phyloP scores from a whole-genome alignment of 2,113 vertebrate species.

The Silurus glanis region DNA sequence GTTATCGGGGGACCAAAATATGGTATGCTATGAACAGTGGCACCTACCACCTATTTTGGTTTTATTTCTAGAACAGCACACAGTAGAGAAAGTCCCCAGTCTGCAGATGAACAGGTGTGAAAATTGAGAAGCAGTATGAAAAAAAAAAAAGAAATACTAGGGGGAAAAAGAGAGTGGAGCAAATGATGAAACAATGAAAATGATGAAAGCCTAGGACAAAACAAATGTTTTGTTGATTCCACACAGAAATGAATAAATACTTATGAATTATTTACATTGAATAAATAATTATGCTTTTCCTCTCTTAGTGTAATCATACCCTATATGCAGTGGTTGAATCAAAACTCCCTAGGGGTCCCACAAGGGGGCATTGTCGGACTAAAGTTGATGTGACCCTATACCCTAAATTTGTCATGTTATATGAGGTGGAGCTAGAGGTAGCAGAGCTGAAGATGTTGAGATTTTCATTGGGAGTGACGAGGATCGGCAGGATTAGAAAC shows the following conservation, averaged over 20 bases:
- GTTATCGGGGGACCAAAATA: not conserved
- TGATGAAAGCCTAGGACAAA: conserved; percentile 28
- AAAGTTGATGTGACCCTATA: not conserved
- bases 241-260: not conserved
- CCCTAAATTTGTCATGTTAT: not conserved
- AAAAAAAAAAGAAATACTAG: not conserved
- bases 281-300: not conserved
- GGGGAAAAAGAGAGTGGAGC: not conserved
- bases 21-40: not conserved
- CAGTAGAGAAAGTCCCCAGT: conserved; percentile 25
- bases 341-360: conserved; percentile 2
- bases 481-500: no score
- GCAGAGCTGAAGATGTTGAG: no score
- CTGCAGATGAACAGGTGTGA: conserved; percentile 8
- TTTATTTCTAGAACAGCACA: conserved; percentile 41
- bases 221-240: not conserved
- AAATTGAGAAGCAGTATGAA: not conserved
- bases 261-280: not conserved
- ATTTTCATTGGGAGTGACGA: no score
- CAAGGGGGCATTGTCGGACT: conserved; percentile 16
- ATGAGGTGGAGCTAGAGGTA: no score
- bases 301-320: not conserved
- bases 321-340: not conserved
- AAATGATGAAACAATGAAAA: not conserved
- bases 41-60: not conserved